Evolutionary conservation across 1,140 invertebrate genomes (phyloP), one percentile per base, ranked within the genome.

Genomic region (Gerris buenoi): DNA sequence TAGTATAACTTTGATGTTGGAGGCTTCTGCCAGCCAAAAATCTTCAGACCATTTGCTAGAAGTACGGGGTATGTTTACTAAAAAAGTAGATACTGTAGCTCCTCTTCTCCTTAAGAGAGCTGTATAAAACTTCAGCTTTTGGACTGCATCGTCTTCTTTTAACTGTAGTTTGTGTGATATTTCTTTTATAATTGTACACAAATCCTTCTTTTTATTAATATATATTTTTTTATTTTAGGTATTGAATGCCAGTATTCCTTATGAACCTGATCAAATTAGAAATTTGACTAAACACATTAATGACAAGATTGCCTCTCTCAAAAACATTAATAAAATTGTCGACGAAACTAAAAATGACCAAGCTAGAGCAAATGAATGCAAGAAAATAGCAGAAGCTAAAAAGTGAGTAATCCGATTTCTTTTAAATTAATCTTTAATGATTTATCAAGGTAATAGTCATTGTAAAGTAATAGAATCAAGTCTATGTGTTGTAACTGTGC

Each of bases 281-380:
- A 80, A 86, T 26, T 75, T 97, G 58, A 91, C 93, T 1, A 79
- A 85, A 56, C 81, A 89, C 71, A 97, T 98, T 65, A 90, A 92
- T 73, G 79, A 85, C 22, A 93, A 92, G 5, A 89, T 97, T 3
- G 83, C 85, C 1, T 88, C 88, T 10, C 78, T 97, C 2, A 93
- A 89, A 28, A 85, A 97, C 75, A 94, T 95, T 67, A 91, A 97
- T 72, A 82, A 83, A 68, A 97, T 97, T 72, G 85, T 97, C 56
- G 80, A 81, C 25, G 93, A 88, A 62, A 97, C 95, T 0, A 83
- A 84, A 64, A 83, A 85, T 28, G 90, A 95, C 77, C 77, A 95
- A 61, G 77, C 81, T 26, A 78, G 79, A 70, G 93, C 93, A 0
- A 84, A 88, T 71, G 72, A 79, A 3, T 79, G 97, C 0, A 92